phyloP scores from a whole-genome alignment of 2,797 vertebrate genomes.

The Aeoliscus strigatus region DNA sequence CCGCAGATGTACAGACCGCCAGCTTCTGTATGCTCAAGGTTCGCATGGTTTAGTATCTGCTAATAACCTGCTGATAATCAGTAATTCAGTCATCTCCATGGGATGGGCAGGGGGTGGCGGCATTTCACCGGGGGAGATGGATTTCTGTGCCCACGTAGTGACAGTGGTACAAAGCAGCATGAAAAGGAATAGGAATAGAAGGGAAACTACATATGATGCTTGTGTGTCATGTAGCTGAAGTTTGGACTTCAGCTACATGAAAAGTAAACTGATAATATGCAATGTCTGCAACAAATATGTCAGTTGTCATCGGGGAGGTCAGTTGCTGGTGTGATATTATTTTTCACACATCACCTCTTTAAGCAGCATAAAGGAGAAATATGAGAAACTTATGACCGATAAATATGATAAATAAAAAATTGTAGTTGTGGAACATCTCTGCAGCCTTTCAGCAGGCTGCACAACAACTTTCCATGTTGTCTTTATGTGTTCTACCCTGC shows the following conservation, averaged over 20 bases:
- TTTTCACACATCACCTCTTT: not conserved
- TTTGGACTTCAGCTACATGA: no score
- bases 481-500: conserved; percentile 18
- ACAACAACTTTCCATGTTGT: not conserved
- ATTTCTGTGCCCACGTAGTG: no score
- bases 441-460: not conserved
- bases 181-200: no score
- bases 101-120: no score
- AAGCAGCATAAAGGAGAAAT: not conserved
- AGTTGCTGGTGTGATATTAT: conserved; percentile 5
- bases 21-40: conserved; percentile 99
- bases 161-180: no score
- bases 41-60: no score
- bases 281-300: not conserved
- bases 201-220: no score
- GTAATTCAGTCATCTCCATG: no score
- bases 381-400: not conserved
- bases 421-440: conserved; percentile 23
- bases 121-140: no score
- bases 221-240: no score
- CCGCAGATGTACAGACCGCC: conserved; percentile 98
- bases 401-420: conserved; percentile 1
- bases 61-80: no score
- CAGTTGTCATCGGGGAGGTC: not conserved
- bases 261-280: not conserved